Evolutionary conservation across 2,113 vertebrate genomes (phyloP), one percentile per base, ranked within the genome.

Genomic region (Ageneiosus marmoratus): DNA sequence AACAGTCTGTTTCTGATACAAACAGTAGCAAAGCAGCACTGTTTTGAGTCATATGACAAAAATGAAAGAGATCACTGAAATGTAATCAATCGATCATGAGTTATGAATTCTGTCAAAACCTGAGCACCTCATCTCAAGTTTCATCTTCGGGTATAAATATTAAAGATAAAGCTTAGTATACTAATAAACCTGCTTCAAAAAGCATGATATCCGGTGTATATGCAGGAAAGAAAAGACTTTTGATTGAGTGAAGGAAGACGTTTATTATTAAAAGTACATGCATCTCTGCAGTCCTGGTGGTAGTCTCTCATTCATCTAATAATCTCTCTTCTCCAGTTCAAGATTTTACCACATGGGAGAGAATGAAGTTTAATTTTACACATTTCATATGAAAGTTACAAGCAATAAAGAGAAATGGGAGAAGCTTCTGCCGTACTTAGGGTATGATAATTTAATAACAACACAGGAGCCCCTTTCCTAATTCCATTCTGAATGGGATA

Each of bases 31-130:
- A 51, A 74, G 70, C 48, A 29, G 27, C 5, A 29, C 18, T 74
- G n/a, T 74, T 74, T 27, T 44, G 7, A 34, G 18, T 20, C 29
- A 53, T 53, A 5, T 5, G 27, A 27, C 48, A 53, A 75, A 34
- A 34, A 16, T 41, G 20, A 69, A 41, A 24, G 34, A 69, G 32
- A 67, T 37, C 8, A 67, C 5, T 67, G 63, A 67, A 70, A 70
- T 44, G 12, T 13, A 44, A 70, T 69, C 7, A 44, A 24, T 20
- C 20, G 5, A 22, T 63, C 63, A 67, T 11, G 18, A 41, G 0
- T 69, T 69, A 72, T 72, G 44, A 46, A n/a, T 73, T 70, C 34
- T 46, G 69, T 73, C 44, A 48, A 13, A 24, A n/a, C 37, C 37
- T n/a, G n/a, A n/a, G n/a, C n/a, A n/a, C n/a, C n/a, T n/a, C n/a